A percentile compares a stretch with the other conserved stretches of the same genome.
Conservation (phyloP, 1,140 invertebrate species). For the Heliconius melpomene region DNA sequence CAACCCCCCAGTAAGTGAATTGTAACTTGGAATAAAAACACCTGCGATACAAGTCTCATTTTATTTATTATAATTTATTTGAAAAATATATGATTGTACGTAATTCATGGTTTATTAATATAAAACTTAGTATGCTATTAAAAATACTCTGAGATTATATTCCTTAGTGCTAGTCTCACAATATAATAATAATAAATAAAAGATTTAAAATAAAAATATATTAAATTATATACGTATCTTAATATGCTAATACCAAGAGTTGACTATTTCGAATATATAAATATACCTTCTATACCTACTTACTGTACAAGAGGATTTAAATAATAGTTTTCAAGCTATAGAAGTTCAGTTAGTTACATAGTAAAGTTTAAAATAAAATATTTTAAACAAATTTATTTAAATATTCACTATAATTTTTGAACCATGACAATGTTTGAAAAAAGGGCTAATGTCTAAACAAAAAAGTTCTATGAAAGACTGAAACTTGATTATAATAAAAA, state of each 20-base stretch:
- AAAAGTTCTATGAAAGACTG: too few species aligned
- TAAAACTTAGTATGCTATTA: neutral
- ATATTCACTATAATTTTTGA: too few species aligned
- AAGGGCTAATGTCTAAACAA: too few species aligned
- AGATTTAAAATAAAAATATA: neutral
- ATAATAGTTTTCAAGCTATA: neutral
- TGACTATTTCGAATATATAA: neutral
- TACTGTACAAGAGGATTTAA: neutral
- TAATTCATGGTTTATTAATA: neutral
- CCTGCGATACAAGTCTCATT: conserved; percentile 44
- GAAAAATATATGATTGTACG: neutral
- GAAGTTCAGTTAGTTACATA: too few species aligned
- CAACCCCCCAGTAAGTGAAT: conserved; percentile 48
- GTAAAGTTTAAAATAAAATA: too few species aligned
- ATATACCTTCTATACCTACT: neutral
- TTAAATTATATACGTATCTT: neutral
- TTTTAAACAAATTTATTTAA: too few species aligned
- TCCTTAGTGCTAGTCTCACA: neutral
- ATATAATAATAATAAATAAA: neutral
- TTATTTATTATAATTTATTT: conserved; percentile 32
- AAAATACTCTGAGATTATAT: neutral
- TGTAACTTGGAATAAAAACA: conserved; percentile 55
- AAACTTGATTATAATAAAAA: too few species aligned
- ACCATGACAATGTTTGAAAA: too few species aligned
- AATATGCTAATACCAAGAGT: neutral